A percentile compares a stretch with the other conserved stretches of the same genome.
Evolutionary conservation across 2,888 invertebrate species (phyloP).

Genomic region (Cantharis lateralis): DNA sequence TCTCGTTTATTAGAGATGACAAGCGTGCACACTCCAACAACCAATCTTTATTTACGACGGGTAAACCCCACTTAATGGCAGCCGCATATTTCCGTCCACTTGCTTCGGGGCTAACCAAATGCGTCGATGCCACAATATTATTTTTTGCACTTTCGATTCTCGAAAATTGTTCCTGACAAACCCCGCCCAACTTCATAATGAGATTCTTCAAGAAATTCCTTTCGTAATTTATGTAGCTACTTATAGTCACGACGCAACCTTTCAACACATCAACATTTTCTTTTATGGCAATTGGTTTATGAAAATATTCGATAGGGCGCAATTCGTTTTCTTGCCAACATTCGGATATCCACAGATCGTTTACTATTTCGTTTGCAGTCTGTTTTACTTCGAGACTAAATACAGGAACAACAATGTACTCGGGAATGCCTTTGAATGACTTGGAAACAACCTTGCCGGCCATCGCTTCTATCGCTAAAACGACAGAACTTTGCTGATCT

Average conservation of each 20-base stretch:
- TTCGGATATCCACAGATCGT: slow-evolving; percentile 74
- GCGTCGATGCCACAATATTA: slow-evolving; percentile 71
- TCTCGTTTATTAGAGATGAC: slow-evolving; percentile 62
- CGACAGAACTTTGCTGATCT: slow-evolving; percentile 52
- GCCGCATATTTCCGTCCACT: slow-evolving; percentile 82
- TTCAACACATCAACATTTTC: slow-evolving; percentile 59
- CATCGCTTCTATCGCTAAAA: slow-evolving; percentile 59
- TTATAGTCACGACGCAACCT: slow-evolving; percentile 78
- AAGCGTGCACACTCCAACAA: slow-evolving; percentile 68
- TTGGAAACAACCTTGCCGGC: slow-evolving; percentile 61
- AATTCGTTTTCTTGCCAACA: slow-evolving; percentile 65
- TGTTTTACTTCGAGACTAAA: slow-evolving; percentile 9
- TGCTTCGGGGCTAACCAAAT: slow-evolving; percentile 75
- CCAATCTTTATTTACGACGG: slow-evolving; percentile 80
- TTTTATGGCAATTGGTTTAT: slow-evolving; percentile 65
- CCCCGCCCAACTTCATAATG: slow-evolving; percentile 74
- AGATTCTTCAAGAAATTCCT: slow-evolving; percentile 73
- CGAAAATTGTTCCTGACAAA: slow-evolving; percentile 66
- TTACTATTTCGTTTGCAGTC: slow-evolving; percentile 65
- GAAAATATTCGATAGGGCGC: slow-evolving; percentile 71
- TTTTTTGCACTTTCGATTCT: slow-evolving; percentile 58
- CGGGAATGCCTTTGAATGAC: slow-evolving; percentile 61
- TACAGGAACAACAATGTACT: slow-evolving; percentile 69
- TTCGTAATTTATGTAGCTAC: slow-evolving; percentile 75
- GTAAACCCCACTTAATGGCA: slow-evolving; percentile 83